A percentile compares a stretch with the other conserved stretches of the same genome.
phyloP scores from a whole-genome alignment of 2,797 vertebrate genomes.

The Agapornis canus region DNA sequence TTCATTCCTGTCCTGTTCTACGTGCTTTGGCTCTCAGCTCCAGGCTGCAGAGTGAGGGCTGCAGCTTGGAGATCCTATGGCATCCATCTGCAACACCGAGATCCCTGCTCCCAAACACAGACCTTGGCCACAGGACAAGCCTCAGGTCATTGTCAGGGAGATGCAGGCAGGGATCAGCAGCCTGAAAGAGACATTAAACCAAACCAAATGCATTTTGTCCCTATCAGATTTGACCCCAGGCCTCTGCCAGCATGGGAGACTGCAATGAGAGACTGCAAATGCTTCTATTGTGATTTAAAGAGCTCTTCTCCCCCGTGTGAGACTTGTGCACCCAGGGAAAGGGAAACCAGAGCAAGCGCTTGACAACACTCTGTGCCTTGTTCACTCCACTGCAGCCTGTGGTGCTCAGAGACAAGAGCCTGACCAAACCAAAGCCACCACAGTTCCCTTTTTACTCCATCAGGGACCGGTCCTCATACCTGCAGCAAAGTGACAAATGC shows the following conservation, averaged over 20 bases:
- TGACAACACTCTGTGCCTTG: not conserved
- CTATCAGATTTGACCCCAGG: not conserved
- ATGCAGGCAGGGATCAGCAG: not conserved
- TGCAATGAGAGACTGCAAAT: not conserved
- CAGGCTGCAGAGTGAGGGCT: not conserved
- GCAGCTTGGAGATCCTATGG: not conserved
- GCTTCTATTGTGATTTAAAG: not conserved
- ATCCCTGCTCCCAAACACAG: not conserved
- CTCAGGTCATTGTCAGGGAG: not conserved
- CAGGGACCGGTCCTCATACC: not conserved
- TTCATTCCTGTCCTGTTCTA: not conserved
- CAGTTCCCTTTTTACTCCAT: not conserved
- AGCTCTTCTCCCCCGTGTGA: not conserved
- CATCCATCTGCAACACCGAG: accelerated
- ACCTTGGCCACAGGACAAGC: not conserved
- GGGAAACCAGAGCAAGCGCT: accelerated
- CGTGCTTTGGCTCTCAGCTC: not conserved
- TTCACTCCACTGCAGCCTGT: not conserved
- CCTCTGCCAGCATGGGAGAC: not conserved
- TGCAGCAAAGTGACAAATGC: not conserved
- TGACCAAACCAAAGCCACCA: not conserved
- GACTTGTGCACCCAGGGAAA: not conserved
- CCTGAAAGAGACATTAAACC: not conserved
- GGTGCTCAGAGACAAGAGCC: not conserved
- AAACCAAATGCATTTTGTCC: not conserved